A percentile compares a stretch with the other conserved stretches of the same genome.
These are phyloP conservation scores for Xerus rutilus DNA, from an alignment of 2,797 vertebrate species.

Conservation along the genomic window DNA sequence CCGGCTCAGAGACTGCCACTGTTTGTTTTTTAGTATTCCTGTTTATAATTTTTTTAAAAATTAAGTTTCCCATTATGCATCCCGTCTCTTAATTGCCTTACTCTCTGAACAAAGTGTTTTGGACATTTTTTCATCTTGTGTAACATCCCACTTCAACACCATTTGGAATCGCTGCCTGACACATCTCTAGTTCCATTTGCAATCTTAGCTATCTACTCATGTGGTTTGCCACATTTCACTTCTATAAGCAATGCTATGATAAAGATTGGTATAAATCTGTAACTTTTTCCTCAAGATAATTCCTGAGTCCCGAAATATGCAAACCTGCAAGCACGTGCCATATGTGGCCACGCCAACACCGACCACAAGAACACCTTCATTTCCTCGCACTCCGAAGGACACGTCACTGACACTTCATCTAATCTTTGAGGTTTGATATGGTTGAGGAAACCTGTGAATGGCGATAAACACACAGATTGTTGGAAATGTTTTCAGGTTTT, in stretches of 20 bases:
- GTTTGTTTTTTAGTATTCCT: neutral
- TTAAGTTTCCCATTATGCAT: too few relatives aligned
- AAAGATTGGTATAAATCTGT: neutral
- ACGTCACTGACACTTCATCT: neutral
- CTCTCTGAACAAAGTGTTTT: neutral
- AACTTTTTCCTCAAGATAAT: neutral
- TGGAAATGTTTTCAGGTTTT: neutral
- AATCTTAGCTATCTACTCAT: neutral
- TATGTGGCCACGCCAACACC: neutral
- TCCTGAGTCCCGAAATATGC: neutral
- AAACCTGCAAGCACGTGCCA: neutral
- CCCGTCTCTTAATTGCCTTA: neutral
- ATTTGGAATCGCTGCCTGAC: neutral
- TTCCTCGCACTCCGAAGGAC: neutral
- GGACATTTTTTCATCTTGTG: neutral
- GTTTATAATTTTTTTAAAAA: neutral
- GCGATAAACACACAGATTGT: neutral
- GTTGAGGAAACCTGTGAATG: neutral
- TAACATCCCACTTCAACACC: neutral
- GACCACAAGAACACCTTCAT: neutral
- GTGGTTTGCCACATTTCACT: neutral
- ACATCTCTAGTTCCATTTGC: neutral
- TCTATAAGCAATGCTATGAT: neutral
- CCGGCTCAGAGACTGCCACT: neutral
- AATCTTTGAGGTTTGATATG: neutral